phyloP scores from a whole-genome alignment of 2,113 vertebrate species.

The Sinocyclocheilus rhinocerous region DNA sequence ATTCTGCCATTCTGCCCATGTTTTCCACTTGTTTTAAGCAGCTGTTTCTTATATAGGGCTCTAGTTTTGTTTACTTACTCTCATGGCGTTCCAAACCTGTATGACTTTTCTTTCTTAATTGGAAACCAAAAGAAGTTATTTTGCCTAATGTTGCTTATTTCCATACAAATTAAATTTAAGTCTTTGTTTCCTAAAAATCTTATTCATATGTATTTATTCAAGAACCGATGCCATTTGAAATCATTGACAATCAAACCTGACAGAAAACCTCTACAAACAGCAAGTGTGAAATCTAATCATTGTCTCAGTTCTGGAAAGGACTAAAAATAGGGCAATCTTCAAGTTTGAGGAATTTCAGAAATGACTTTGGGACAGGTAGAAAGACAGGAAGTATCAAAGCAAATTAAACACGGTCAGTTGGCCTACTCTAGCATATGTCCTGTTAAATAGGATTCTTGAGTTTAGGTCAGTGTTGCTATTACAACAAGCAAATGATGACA shows the following conservation, averaged over 20 bases:
- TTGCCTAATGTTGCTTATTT: not conserved
- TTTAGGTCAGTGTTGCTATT: not conserved
- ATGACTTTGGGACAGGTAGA: not conserved
- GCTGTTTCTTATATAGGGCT: too few relatives aligned
- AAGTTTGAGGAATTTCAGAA: not conserved
- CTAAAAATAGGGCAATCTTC: not conserved
- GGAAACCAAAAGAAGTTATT: not conserved
- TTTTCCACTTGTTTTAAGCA: not conserved
- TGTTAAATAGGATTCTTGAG: not conserved
- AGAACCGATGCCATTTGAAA: not conserved
- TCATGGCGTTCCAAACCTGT: not conserved
- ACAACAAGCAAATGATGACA: not conserved
- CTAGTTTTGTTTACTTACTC: not conserved
- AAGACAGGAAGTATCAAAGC: not conserved
- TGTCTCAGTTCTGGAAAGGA: not conserved
- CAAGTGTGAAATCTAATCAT: not conserved
- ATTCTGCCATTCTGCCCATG: not conserved
- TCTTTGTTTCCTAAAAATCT: not conserved
- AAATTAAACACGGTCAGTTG: not conserved
- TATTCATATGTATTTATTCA: not conserved
- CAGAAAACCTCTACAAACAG: not conserved
- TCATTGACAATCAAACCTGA: not conserved
- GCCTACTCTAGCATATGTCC: not conserved
- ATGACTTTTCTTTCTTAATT: not conserved
- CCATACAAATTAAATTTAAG: not conserved